Conservation (phyloP, 2,888 invertebrate genomes). For the Smittia sp. region DNA sequence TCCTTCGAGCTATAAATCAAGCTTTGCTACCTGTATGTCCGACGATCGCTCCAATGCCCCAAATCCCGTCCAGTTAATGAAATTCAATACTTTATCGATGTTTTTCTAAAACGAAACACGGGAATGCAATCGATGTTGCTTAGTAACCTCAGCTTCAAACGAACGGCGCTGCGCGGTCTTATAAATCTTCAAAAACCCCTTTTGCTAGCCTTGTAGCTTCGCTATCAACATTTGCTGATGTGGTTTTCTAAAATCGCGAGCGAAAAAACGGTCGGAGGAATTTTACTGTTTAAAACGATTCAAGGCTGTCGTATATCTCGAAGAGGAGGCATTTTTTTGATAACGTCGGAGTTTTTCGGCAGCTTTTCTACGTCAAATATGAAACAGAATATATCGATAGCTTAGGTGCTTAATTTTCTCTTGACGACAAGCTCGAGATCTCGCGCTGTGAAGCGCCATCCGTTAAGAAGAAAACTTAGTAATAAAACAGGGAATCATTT, state of each 20-base stretch:
- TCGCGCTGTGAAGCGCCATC: neutral
- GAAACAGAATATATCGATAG: neutral
- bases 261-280: neutral
- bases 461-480: neutral
- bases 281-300: conserved; percentile 4
- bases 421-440: neutral
- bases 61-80: neutral
- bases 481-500: neutral
- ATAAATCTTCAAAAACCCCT: neutral
- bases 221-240: neutral
- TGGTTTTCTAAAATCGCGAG: neutral
- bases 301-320: neutral
- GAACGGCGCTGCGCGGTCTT: neutral
- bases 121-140: neutral
- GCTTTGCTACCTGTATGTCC: too few species aligned
- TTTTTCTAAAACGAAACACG: neutral
- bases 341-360: neutral
- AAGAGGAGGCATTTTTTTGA: neutral
- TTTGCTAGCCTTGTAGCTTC: neutral
- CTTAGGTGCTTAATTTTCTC: neutral
- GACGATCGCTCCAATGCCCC: too few species aligned
- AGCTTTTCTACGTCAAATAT: neutral
- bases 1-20: too few species aligned
- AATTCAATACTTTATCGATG: neutral
- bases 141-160: neutral